Conservation (phyloP, 1,140 invertebrate species). For the Drosophila santomea region DNA sequence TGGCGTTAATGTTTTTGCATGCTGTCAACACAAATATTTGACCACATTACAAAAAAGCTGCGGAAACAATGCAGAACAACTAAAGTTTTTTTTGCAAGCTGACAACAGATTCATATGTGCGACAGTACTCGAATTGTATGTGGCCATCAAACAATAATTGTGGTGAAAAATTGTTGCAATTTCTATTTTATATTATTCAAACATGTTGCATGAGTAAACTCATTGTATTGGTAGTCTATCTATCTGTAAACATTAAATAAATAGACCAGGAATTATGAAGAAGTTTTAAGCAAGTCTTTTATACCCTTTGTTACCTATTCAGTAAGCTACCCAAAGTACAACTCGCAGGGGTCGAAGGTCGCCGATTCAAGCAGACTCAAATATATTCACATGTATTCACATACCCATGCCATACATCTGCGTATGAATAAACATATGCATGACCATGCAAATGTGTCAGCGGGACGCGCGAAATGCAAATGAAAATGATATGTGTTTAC, state of each 20-base stretch:
- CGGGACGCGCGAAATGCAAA: slow-evolving; percentile 58
- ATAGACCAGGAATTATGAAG: background rate
- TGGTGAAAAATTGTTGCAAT: no score
- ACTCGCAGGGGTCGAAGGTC: slow-evolving; percentile 50
- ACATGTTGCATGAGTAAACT: background rate
- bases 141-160: background rate
- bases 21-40: slow-evolving; percentile 66
- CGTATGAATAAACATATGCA: slow-evolving; percentile 38
- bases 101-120: slow-evolving; percentile 8
- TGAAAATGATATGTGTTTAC: slow-evolving; percentile 73
- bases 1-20: slow-evolving; percentile 22
- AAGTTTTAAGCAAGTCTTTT: background rate
- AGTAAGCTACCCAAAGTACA: slow-evolving; percentile 29
- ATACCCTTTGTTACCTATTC: slow-evolving; percentile 2
- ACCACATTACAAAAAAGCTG: slow-evolving; percentile 51
- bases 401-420: slow-evolving; percentile 3
- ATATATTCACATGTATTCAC: slow-evolving; percentile 4
- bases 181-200: background rate
- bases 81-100: slow-evolving; percentile 4
- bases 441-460: slow-evolving; percentile 65
- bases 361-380: slow-evolving; percentile 33
- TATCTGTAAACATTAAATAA: no score
- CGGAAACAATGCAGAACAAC: slow-evolving; percentile 43
- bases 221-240: background rate
- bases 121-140: background rate